Evolutionary conservation across 2,113 vertebrate species (phyloP).

Genomic region (Andinoacara biseriatus): DNA sequence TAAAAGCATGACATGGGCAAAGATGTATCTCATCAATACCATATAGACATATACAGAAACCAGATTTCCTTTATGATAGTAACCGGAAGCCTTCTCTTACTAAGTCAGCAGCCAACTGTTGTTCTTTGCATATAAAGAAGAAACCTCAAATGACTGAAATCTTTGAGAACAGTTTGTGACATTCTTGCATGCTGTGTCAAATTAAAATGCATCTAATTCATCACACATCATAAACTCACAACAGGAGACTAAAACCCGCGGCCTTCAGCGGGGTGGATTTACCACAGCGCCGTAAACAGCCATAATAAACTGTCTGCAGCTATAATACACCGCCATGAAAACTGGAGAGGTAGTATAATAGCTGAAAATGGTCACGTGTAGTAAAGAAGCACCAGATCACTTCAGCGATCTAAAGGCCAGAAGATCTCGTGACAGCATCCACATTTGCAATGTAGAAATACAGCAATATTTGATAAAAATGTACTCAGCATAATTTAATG

Average conservation of each 20-base stretch:
- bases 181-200: neutral
- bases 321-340: neutral
- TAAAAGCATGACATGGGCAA: neutral
- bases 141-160: neutral
- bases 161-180: neutral
- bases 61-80: neutral
- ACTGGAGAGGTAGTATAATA: neutral
- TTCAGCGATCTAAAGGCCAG: neutral
- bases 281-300: neutral
- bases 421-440: neutral
- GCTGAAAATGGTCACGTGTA: neutral
- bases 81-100: too few relatives aligned
- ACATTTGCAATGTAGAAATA: too few relatives aligned
- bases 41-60: neutral
- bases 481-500: too few relatives aligned
- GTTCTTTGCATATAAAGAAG: neutral
- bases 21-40: neutral
- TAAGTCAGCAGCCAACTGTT: neutral
- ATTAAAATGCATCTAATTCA: conserved; percentile 9
- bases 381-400: neutral
- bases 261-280: neutral
- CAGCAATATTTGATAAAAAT: too few relatives aligned
- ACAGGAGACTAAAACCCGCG: neutral
- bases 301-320: neutral
- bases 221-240: neutral